Conservation (phyloP, 2,797 vertebrate species). For the Neoniphon sammara region DNA sequence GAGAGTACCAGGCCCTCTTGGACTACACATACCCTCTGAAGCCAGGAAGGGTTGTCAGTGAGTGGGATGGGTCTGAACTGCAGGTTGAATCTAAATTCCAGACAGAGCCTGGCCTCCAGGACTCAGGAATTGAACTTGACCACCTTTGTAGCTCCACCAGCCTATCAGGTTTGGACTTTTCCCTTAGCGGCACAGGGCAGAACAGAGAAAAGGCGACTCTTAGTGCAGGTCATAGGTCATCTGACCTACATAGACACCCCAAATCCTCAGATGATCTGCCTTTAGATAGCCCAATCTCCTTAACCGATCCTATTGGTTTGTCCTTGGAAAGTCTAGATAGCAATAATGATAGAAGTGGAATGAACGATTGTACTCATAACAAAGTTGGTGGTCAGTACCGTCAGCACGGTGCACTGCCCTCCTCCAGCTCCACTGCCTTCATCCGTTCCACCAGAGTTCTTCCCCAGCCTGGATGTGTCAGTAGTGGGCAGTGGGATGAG, state of each 20-base stretch:
- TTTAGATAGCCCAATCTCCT: constrained; percentile 54
- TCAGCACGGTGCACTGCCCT: constrained; percentile 18
- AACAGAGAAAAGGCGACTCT: constrained; percentile 18
- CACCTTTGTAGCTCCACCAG: constrained; percentile 76
- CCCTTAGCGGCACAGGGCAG: constrained; percentile 3
- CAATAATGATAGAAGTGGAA: constrained; percentile 11
- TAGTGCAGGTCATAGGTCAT: constrained; percentile 33
- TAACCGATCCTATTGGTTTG: constrained; percentile 54
- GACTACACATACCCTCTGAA: constrained; percentile 94
- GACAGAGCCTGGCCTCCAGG: constrained; percentile 80
- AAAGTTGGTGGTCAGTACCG: constrained; percentile 15
- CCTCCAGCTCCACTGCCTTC: constrained; percentile 44
- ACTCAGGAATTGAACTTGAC: constrained; percentile 92
- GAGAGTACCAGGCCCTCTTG: constrained; percentile 90
- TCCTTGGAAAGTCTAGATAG: constrained; percentile 66
- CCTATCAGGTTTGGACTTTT: constrained; percentile 55
- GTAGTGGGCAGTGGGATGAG: constrained; percentile 81
- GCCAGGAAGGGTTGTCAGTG: constrained; percentile 75
- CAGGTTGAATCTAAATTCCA: constrained; percentile 28
- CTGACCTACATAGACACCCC: constrained; percentile 51
- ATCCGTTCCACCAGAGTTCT: constrained; percentile 72
- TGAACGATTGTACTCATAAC: background rate
- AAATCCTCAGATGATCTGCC: constrained; percentile 57
- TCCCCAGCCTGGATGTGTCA: constrained; percentile 53
- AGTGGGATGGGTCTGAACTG: constrained; percentile 45